These are phyloP conservation scores for Leptinotarsa lineolata DNA, from an alignment of 1,140 invertebrate species.

Conservation along the genomic window DNA sequence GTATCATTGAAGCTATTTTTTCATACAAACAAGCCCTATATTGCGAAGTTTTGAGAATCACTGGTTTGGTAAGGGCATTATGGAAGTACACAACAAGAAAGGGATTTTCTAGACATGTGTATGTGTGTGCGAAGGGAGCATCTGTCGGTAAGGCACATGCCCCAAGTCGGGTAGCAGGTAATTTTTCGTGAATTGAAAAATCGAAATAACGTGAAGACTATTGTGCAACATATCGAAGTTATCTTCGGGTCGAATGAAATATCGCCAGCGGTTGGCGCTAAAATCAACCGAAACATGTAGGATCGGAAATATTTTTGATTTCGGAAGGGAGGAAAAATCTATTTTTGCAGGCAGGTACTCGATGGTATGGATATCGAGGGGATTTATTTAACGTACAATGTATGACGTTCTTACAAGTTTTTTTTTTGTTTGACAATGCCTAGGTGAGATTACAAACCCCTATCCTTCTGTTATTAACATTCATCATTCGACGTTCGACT, in stretches of 20 bases:
- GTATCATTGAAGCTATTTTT: too few relatives aligned
- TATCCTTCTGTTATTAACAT: not conserved
- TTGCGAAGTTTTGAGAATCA: not conserved
- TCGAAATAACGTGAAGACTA: constrained; percentile 16
- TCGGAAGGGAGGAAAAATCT: not conserved
- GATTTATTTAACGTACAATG: not conserved
- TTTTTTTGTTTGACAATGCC: too few relatives aligned
- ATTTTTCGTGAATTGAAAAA: constrained; percentile 18
- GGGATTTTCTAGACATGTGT: constrained; percentile 18
- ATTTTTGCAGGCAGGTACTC: not conserved
- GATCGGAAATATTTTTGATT: constrained; percentile 4
- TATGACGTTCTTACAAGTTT: not conserved
- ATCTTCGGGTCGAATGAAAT: constrained; percentile 8
- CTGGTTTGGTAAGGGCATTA: constrained; percentile 7
- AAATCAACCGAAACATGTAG: constrained; percentile 5
- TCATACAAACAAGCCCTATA: too few relatives aligned
- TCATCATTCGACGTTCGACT: not conserved
- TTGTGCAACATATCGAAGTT: constrained; percentile 14
- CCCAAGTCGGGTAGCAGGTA: constrained; percentile 20
- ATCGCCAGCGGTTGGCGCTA: constrained; percentile 10
- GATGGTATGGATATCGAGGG: not conserved
- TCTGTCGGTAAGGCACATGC: constrained; percentile 24
- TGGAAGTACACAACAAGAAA: constrained; percentile 13
- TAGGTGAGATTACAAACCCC: not conserved
- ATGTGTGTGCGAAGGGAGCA: constrained; percentile 16